Percentiles rank a stretch among this genome's conserved stretches.
Conservation (phyloP, 2,888 invertebrate genomes). For the Thymelicus acteon region DNA sequence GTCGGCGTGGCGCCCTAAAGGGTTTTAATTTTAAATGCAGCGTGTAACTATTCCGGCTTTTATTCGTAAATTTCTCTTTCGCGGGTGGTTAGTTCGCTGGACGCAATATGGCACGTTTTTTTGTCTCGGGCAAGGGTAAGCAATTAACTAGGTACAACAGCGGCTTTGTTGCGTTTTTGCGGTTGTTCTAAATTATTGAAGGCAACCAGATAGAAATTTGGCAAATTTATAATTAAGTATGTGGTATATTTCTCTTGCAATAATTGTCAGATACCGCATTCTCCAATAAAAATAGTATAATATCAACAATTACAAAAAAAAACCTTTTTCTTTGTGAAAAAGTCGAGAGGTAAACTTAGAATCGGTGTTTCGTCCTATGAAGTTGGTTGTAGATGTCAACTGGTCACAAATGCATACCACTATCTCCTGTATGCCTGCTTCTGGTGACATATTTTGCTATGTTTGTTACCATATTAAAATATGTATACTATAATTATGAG, state of each 20-base stretch:
- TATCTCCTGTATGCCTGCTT: too few species aligned
- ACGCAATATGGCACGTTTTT: conserved; percentile 81
- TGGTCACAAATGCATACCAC: not conserved
- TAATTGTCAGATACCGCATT: not conserved
- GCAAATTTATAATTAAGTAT: conserved; percentile 23
- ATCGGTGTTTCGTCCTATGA: not conserved
- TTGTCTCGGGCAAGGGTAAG: conserved; percentile 73
- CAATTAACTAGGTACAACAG: conserved; percentile 76
- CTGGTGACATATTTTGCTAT: not conserved
- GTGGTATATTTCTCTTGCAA: not conserved
- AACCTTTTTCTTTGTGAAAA: too few species aligned
- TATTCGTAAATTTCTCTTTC: conserved; percentile 82
- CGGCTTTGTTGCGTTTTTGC: conserved; percentile 70
- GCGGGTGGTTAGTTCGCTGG: conserved; percentile 80
- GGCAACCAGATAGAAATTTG: conserved; percentile 17
- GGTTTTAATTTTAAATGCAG: conserved; percentile 83
- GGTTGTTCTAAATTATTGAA: conserved; percentile 63
- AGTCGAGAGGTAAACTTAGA: too few species aligned
- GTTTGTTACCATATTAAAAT: not conserved
- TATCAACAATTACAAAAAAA: not conserved
- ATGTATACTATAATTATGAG: too few species aligned
- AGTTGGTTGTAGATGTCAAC: not conserved
- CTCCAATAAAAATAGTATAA: not conserved
- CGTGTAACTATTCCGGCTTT: conserved; percentile 81
- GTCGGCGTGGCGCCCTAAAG: conserved; percentile 85